Percentiles rank a stretch among this genome's conserved stretches.
Conservation (phyloP, 2,113 vertebrate genomes). For the Bubalus kerabau region DNA sequence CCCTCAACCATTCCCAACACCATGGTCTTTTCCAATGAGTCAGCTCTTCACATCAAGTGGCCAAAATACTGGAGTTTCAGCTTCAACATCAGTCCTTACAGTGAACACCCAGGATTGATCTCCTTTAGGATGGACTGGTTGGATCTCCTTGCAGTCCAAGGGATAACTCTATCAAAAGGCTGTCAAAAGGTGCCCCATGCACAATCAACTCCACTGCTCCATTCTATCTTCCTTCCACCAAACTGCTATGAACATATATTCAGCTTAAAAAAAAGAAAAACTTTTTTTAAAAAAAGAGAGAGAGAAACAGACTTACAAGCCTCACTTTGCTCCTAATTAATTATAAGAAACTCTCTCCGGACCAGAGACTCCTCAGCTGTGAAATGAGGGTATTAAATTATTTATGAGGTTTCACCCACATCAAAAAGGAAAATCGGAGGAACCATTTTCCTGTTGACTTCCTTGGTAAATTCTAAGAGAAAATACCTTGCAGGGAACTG, state of each 20-base stretch:
- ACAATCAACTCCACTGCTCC: fast-evolving
- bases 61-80: background rate
- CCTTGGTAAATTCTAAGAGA: background rate
- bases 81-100: background rate
- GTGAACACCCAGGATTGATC: background rate
- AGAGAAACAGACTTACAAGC: background rate
- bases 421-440: background rate
- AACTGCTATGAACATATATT: fast-evolving
- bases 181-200: fast-evolving
- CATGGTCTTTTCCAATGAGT: background rate
- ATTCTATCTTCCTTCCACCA: fast-evolving
- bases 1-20: background rate
- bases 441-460: background rate
- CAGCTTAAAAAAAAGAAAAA: background rate
- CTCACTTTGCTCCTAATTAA: background rate
- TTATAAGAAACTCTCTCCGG: background rate
- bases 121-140: background rate
- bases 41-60: background rate
- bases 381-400: constrained; percentile 4
- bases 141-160: background rate
- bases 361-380: background rate
- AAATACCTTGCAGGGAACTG: background rate
- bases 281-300: background rate
- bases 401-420: constrained; percentile 2
- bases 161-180: background rate